Evolutionary conservation across 1,140 invertebrate genomes (phyloP).

Genomic region (Bombus balteatus): DNA sequence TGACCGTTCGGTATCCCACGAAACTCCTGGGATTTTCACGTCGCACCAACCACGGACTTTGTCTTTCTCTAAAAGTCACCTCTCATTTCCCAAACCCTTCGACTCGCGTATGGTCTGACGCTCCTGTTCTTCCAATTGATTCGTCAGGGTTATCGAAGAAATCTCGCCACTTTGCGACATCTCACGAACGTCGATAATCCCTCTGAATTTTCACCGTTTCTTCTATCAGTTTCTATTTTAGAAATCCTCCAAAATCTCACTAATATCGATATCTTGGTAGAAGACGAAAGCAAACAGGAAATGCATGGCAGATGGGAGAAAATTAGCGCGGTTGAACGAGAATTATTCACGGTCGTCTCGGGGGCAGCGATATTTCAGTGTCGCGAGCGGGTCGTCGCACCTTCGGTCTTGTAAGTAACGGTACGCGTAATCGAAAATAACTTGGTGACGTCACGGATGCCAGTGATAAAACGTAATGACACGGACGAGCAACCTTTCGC

Average conservation of each 20-base stretch:
- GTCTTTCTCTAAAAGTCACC: not conserved
- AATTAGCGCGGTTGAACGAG: not conserved
- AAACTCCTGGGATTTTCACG: not conserved
- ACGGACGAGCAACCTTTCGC: slow-evolving; percentile 37
- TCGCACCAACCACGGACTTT: not conserved
- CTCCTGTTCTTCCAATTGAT: not conserved
- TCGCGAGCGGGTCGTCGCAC: slow-evolving; percentile 17
- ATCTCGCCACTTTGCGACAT: not conserved
- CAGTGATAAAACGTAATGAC: slow-evolving; percentile 53
- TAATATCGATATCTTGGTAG: accelerated
- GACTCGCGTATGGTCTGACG: not conserved
- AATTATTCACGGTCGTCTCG: slow-evolving; percentile 21
- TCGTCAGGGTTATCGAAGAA: not conserved
- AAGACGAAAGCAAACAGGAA: not conserved
- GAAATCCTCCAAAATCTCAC: not conserved
- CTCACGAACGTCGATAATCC: not conserved
- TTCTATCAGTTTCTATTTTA: not conserved
- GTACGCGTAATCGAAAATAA: slow-evolving; percentile 53
- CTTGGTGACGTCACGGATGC: slow-evolving; percentile 43
- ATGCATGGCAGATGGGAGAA: too few species aligned
- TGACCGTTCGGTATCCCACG: not conserved
- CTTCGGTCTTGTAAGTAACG: slow-evolving; percentile 22
- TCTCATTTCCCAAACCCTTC: not conserved
- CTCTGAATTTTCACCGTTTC: not conserved
- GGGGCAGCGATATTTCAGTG: not conserved